Conservation (phyloP, 2,797 vertebrate species). For the Liparis tanakae region DNA sequence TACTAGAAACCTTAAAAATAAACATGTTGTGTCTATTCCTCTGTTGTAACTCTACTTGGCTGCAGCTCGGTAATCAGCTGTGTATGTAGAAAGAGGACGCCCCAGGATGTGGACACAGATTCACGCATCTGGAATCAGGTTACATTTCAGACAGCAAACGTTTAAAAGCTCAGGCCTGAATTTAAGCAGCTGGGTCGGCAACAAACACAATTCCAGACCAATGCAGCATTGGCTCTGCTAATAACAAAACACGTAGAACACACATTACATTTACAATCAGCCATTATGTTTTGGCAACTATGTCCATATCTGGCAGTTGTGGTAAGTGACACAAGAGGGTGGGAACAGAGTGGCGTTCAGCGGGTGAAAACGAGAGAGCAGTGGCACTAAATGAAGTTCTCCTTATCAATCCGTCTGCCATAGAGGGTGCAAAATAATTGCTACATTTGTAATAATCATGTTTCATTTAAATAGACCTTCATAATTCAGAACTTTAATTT, state of each 20-base stretch:
- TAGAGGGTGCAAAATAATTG: neutral
- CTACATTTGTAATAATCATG: neutral
- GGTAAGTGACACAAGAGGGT: conserved; percentile 8
- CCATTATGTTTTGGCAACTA: neutral
- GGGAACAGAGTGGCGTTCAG: neutral
- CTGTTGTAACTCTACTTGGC: neutral
- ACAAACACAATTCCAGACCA: neutral
- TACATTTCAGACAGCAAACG: neutral
- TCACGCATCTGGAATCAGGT: neutral
- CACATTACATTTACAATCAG: neutral
- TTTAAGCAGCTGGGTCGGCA: too few species aligned
- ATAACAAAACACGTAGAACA: neutral
- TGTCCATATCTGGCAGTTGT: neutral
- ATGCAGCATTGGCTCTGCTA: neutral
- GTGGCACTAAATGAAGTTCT: neutral
- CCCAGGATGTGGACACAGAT: neutral
- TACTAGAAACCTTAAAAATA: neutral
- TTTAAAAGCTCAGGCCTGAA: neutral
- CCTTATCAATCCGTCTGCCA: neutral
- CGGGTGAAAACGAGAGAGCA: conserved; percentile 20
- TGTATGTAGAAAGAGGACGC: neutral
- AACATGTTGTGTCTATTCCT: neutral
- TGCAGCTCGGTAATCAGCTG: neutral
- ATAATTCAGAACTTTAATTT: conserved; percentile 9
- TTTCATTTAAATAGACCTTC: conserved; percentile 5